Base-by-base conservation (phyloP, 1,140 invertebrate genomes). In the Phymorhynchus buccinoides region DNA sequence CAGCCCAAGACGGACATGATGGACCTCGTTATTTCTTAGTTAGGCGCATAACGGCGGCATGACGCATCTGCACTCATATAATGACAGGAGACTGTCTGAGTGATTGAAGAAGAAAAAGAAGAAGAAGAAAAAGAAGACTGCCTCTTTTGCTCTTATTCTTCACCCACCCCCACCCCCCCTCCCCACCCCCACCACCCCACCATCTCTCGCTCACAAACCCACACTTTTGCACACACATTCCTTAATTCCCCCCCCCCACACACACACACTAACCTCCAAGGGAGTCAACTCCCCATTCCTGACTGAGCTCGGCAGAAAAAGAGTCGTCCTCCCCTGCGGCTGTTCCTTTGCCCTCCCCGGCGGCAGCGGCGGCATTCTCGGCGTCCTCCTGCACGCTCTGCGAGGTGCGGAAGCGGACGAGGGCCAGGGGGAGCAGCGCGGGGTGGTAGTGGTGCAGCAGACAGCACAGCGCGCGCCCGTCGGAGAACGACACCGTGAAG, bases 391-490 rank as follows among this genome's bases (percentile, higher is more conserved):
- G 80, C 80, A 91, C 87, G 35, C 90, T 93, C 86, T 91, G 86
- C 12, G 90, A 92, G 0, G 94, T 94, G 82, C 91, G 81, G 56
- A 88, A 88, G 1, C 90, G 86, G 66, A 94, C 93, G 12, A 84
- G 68, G 22, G 88, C 73, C 44, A 91, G 73, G 16, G 92, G 92
- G 48, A 94, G 87, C 30, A 95, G 89, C 27, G 89, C 87, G 1
- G 94, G 94, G 85, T 94, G 93, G 87, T 95, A 95, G 89, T 94
- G 93, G 86, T 94, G 94, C 9, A 95, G 78, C 14, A 95, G 87
- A 75, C 92, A 93, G 87, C 94, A 94, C 56, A 94, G 86, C 32
- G 92, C 94, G 84, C 94, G 89, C 1, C 94, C 94, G 91, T 95
- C 94, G 80, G 92, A 93, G 85, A 94, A 94, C 7, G 94, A 94